Conservation (phyloP, 2,113 vertebrate species). For the Stigmatopora nigra region DNA sequence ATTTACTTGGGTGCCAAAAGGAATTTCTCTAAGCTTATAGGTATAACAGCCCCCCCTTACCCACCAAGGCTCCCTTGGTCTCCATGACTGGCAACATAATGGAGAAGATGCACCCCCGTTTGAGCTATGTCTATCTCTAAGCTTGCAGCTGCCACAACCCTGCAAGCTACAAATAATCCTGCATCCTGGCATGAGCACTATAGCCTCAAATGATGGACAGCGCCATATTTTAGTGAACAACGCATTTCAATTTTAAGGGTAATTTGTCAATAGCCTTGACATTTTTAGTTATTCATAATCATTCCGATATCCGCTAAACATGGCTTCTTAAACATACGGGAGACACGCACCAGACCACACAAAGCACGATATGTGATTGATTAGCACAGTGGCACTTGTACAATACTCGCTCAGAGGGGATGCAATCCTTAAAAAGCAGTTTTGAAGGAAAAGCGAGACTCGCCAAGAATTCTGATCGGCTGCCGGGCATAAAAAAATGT, state of each 20-base stretch:
- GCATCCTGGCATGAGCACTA: conserved; percentile 53
- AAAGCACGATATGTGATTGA: conserved; percentile 68
- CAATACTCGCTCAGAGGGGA: conserved; percentile 63
- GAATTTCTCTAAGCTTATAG: conserved; percentile 41
- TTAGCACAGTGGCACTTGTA: conserved; percentile 71
- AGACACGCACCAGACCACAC: conserved; percentile 19
- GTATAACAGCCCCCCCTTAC: conserved; percentile 44
- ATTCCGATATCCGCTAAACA: conserved; percentile 63
- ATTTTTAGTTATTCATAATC: conserved; percentile 52
- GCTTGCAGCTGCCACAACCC: conserved; percentile 54
- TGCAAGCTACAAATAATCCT: conserved; percentile 50
- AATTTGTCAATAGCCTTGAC: conserved; percentile 68
- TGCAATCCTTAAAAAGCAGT: conserved; percentile 70
- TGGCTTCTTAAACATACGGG: conserved; percentile 31
- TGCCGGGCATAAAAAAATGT: conserved; percentile 41
- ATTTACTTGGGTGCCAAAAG: conserved; percentile 19
- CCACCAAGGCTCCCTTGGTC: conserved; percentile 21
- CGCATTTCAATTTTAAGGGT: conserved; percentile 65
- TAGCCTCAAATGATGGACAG: conserved; percentile 58
- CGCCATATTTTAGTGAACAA: conserved; percentile 62
- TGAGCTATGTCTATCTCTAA: conserved; percentile 55
- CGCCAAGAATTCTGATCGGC: conserved; percentile 70
- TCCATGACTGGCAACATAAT: conserved; percentile 54
- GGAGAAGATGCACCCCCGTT: conserved; percentile 38
- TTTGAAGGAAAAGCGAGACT: conserved; percentile 54